Evolutionary conservation across 2,797 vertebrate species (phyloP), one percentile per base, ranked within the genome.

Genomic region (Myripristis jacobus): DNA sequence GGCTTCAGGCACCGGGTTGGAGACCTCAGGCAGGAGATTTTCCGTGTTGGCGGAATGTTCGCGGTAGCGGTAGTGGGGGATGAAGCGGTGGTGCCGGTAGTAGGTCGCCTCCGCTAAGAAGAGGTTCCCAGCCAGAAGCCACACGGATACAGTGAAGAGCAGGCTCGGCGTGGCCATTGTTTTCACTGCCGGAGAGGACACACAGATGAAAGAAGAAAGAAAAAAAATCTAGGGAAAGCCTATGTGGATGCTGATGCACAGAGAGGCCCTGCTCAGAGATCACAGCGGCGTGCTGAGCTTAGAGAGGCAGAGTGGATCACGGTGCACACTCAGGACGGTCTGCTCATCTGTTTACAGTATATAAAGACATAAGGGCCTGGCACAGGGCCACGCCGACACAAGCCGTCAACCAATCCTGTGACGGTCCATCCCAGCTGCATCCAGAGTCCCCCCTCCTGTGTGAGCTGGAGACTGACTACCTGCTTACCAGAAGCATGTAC

Each of bases 321-420:
- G 71, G 88, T 82, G 92, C 90, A 84, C 89, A 88, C 92, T 94
- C 92, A 86, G 90, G 92, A 91, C 92, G 91, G 92, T 93, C 91
- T 82, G 89, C 86, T 90, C 92, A 92, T 91, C 91, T 91, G 88
- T 93, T 94, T 87, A 95, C 94, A 88, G 82, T 95, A 94, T 95
- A 94, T 95, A 95, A 95, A 94, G 93, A 94, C 94, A 92, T 93
- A 92, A 90, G 93, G 89, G 89, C 89, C 88, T 95, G 94, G 94
- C 94, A 87, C 44, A 70, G 80, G 79, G 94, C 94, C 94, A 94
- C 89, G 77, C 85, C 88, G 84, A 85, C 82, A 86, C 84, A 86
- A 88, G 82, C 82, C 84, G 80, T 95, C 93, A 86, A 94, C 94
- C 94, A 95, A 95, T 95, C 94, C 88, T 77, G 92, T 89, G 86